A percentile compares a stretch with the other conserved stretches of the same genome.
phyloP scores from a whole-genome alignment of 2,113 vertebrate species.

The Ceratotherium simum region DNA sequence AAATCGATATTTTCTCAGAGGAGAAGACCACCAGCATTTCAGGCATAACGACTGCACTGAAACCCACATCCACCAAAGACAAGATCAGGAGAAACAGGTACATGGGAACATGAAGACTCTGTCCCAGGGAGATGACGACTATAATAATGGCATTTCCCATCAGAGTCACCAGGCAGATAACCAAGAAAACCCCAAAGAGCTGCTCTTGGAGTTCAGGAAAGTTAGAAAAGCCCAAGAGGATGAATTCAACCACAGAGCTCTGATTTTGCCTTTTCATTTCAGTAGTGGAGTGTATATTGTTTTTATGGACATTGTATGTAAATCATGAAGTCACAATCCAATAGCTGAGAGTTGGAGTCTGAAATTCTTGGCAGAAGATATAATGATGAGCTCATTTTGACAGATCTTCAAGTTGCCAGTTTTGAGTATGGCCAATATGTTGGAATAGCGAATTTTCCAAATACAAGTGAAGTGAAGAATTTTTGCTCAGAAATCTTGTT shows the following conservation, averaged over 20 bases:
- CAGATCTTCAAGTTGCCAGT: neutral
- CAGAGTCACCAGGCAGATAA: conserved; percentile 61
- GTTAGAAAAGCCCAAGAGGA: conserved; percentile 67
- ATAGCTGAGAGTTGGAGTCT: neutral
- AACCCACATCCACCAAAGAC: conserved; percentile 68
- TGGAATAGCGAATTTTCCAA: neutral
- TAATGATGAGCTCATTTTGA: neutral
- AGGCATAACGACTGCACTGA: conserved; percentile 62
- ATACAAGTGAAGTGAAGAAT: neutral
- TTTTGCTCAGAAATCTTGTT: neutral
- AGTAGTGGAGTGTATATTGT: fast-evolving
- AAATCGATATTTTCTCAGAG: neutral
- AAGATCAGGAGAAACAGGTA: conserved; percentile 71
- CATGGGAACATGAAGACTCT: conserved; percentile 55
- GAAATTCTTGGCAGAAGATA: neutral
- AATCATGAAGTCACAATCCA: neutral
- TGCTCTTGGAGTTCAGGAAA: conserved; percentile 40
- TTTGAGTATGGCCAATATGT: neutral
- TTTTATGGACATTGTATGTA: neutral
- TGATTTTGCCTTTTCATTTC: conserved; percentile 53
- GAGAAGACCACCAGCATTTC: conserved; percentile 65
- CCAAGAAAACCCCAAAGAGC: conserved; percentile 64
- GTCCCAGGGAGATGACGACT: conserved; percentile 27
- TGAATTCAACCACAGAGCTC: conserved; percentile 54
- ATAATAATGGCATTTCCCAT: conserved; percentile 69